These are phyloP conservation scores for Cotesia congregata DNA, from an alignment of 2,888 invertebrate species.

Conservation along the genomic window DNA sequence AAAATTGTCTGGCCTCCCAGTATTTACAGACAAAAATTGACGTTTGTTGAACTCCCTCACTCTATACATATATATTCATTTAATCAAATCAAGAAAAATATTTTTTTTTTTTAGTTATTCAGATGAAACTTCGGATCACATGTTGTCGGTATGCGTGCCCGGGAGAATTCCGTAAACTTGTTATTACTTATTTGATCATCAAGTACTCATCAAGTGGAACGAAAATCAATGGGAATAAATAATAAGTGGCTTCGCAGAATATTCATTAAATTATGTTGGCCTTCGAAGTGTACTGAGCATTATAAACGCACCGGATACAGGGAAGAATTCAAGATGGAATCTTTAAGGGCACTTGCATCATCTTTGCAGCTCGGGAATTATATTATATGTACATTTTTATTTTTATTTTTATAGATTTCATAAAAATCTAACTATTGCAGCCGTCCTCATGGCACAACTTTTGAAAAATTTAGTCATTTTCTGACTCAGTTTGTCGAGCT, in stretches of 20 bases:
- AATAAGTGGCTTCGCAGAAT: not conserved
- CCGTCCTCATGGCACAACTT: too few species aligned
- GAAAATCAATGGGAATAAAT: not conserved
- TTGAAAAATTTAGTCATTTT: too few species aligned
- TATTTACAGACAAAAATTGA: conserved; percentile 40
- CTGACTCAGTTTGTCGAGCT: too few species aligned
- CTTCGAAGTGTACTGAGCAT: not conserved
- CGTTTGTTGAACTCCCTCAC: conserved; percentile 12
- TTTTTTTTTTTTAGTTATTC: not conserved
- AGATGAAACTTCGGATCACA: not conserved
- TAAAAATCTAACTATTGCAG: too few species aligned
- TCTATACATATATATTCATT: not conserved
- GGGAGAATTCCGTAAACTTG: not conserved
- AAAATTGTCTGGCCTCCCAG: conserved; percentile 57
- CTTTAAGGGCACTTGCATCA: not conserved
- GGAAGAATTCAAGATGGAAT: not conserved
- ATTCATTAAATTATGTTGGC: not conserved
- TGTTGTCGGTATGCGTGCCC: conserved; percentile 1
- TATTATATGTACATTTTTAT: too few species aligned
- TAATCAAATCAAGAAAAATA: not conserved
- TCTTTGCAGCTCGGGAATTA: not conserved
- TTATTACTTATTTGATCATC: not conserved
- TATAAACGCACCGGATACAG: not conserved
- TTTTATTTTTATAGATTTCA: too few species aligned
- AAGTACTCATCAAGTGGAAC: not conserved